Conservation (phyloP, 1,140 invertebrate genomes). For the Elymnias hypermnestra region DNA sequence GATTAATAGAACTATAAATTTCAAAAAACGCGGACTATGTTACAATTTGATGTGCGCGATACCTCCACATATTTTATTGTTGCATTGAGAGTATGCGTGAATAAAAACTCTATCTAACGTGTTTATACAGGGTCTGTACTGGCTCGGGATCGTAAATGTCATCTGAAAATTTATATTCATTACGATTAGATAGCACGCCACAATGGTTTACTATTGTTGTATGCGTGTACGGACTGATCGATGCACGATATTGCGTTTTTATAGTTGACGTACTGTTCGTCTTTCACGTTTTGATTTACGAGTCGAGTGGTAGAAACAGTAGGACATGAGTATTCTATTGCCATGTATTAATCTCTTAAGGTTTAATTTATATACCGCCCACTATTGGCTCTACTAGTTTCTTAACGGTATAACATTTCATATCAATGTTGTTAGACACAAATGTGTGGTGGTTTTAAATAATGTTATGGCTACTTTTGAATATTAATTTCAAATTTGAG, state of each 20-base stretch:
- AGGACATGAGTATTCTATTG: slow-evolving; percentile 40
- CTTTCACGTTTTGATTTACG: slow-evolving; percentile 42
- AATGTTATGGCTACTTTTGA: too few relatives aligned
- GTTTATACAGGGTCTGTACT: slow-evolving; percentile 62
- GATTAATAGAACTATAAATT: slow-evolving; percentile 51
- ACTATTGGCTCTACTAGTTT: slow-evolving; percentile 14
- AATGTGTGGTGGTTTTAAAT: background rate
- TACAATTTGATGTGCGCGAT: slow-evolving; percentile 53
- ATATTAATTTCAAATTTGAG: too few relatives aligned
- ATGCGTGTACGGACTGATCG: slow-evolving; percentile 58
- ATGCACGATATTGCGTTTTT: slow-evolving; percentile 68
- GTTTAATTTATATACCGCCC: slow-evolving; percentile 52
- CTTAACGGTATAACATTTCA: background rate
- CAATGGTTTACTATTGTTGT: slow-evolving; percentile 64
- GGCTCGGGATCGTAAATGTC: slow-evolving; percentile 69
- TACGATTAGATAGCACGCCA: slow-evolving; percentile 69
- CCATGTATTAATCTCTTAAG: slow-evolving; percentile 47
- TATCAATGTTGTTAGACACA: background rate
- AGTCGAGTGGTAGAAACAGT: slow-evolving; percentile 38
- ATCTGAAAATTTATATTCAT: slow-evolving; percentile 74
- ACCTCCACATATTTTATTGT: slow-evolving; percentile 42
- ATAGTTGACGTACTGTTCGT: slow-evolving; percentile 44
- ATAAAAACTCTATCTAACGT: slow-evolving; percentile 51
- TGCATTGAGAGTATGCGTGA: slow-evolving; percentile 41
- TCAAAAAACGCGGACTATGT: slow-evolving; percentile 43